These are phyloP conservation scores for Merluccius polli DNA, from an alignment of 2,797 vertebrate genomes.

Conservation along the genomic window DNA sequence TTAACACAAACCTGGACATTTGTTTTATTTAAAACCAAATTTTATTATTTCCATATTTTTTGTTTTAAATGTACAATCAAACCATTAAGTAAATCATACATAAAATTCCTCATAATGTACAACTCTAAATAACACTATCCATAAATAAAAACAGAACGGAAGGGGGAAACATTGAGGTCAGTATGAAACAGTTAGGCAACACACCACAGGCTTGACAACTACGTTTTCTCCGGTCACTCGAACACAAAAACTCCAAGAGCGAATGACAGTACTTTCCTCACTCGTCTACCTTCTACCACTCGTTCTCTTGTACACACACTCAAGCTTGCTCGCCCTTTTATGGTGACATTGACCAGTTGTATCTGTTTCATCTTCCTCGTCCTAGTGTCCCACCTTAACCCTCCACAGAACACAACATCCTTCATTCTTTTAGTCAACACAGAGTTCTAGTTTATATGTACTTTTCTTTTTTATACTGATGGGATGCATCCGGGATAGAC, in stretches of 20 bases:
- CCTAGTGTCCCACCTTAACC: conserved; percentile 38
- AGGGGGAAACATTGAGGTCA: conserved; percentile 73
- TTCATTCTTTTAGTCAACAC: neutral
- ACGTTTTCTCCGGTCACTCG: conserved; percentile 68
- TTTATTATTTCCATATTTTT: conserved; percentile 69
- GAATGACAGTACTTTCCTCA: conserved; percentile 48
- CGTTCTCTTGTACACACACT: neutral
- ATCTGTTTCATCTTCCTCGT: conserved; percentile 13
- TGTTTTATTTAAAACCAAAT: conserved; percentile 59
- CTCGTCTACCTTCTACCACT: conserved; percentile 31
- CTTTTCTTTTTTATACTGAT: neutral
- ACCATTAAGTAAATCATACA: conserved; percentile 82
- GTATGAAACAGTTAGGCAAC: conserved; percentile 83
- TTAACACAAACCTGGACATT: neutral
- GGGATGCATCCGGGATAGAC: neutral
- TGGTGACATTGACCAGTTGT: conserved; percentile 5
- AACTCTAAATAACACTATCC: conserved; percentile 82
- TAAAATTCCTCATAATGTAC: conserved; percentile 81
- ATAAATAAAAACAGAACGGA: conserved; percentile 54
- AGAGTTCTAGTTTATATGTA: neutral
- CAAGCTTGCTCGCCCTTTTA: conserved; percentile 16
- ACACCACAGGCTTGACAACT: conserved; percentile 78
- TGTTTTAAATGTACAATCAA: conserved; percentile 80
- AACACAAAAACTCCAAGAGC: conserved; percentile 42
- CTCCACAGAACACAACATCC: neutral